Conservation (phyloP, 2,888 invertebrate genomes). For the Drosophila nr. fundita region DNA sequence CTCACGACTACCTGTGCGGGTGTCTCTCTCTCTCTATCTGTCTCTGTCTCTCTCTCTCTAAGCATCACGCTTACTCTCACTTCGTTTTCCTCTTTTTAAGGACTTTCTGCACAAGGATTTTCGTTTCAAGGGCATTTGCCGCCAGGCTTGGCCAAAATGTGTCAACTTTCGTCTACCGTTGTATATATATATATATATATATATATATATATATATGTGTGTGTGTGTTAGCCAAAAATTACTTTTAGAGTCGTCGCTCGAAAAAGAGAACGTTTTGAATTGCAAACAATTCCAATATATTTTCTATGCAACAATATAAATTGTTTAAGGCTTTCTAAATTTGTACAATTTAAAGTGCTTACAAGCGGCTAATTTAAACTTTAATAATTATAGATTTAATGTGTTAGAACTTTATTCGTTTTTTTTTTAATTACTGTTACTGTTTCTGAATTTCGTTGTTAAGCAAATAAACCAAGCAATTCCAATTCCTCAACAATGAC, state of each 20-base stretch:
- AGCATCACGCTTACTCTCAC: slow-evolving; percentile 4
- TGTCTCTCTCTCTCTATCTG: slow-evolving; percentile 4
- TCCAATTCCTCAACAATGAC: background rate
- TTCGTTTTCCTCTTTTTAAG: slow-evolving; percentile 10
- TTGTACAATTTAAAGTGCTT: background rate
- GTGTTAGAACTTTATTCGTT: background rate
- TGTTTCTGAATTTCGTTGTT: background rate
- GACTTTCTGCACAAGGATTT: slow-evolving; percentile 64
- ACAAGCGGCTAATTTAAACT: background rate
- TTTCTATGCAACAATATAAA: background rate
- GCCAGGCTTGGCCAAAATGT: slow-evolving; percentile 43
- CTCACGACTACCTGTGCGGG: slow-evolving; percentile 60
- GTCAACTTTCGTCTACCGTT: slow-evolving; percentile 7
- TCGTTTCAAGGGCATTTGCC: slow-evolving; percentile 63
- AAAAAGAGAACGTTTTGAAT: background rate
- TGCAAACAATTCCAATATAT: background rate
- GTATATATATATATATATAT: background rate
- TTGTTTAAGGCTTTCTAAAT: background rate
- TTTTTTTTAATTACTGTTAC: background rate
- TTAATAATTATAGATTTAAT: background rate
- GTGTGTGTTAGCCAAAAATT: slow-evolving; percentile 19
- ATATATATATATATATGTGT: background rate
- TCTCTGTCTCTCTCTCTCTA: slow-evolving; percentile 6
- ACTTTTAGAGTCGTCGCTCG: background rate
- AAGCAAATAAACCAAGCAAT: background rate